These are phyloP conservation scores for Pelecanus crispus DNA, from an alignment of 2,113 vertebrate genomes.

Conservation along the genomic window DNA sequence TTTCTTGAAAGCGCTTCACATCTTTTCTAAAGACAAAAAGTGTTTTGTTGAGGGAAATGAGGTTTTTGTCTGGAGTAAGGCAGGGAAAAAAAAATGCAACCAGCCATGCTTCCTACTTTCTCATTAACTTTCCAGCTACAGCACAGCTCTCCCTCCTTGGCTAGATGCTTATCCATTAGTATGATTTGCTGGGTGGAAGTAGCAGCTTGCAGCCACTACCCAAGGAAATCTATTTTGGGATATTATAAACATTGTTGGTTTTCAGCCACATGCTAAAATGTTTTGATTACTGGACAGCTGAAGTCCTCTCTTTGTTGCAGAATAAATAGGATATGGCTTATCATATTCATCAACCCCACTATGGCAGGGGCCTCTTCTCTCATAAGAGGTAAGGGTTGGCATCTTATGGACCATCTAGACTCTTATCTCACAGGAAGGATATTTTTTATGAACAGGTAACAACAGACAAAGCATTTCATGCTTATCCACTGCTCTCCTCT, in stretches of 20 bases:
- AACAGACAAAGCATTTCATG: not conserved
- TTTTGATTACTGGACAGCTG: not conserved
- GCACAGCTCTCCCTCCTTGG: not conserved
- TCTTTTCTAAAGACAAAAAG: not conserved
- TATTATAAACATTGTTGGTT: not conserved
- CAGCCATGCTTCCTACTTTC: not conserved
- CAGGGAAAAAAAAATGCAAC: not conserved
- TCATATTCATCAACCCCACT: not conserved
- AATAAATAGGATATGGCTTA: not conserved
- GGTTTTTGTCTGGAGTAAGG: not conserved
- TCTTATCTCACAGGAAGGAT: not conserved
- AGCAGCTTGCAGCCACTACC: not conserved
- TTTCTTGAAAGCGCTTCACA: not conserved
- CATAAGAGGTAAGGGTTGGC: not conserved
- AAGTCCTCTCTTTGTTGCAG: not conserved
- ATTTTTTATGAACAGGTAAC: not conserved
- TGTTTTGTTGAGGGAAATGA: not conserved
- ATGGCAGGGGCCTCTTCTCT: not conserved
- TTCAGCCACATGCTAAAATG: not conserved
- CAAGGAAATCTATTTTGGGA: not conserved
- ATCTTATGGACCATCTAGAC: not conserved
- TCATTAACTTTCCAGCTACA: not conserved
- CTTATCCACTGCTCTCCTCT: not conserved
- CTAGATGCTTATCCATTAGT: not conserved
- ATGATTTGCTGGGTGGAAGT: not conserved